Base-by-base conservation (phyloP, 2,888 invertebrate genomes). In the Cristatella mucedo region DNA sequence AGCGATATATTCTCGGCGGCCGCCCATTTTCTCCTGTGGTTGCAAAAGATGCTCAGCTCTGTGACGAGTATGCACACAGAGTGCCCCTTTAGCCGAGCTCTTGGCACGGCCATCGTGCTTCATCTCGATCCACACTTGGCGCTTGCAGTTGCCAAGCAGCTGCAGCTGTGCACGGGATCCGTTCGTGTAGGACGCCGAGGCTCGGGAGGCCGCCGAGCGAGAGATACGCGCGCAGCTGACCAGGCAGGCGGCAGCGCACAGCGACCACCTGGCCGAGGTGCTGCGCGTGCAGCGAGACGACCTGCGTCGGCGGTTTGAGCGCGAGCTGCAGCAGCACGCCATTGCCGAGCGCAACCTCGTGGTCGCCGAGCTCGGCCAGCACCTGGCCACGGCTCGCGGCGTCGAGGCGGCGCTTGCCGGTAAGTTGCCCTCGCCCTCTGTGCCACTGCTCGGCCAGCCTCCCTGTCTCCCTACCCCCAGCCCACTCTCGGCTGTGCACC, bases 171-270 rank as follows among this genome's bases (percentile, higher is more conserved):
- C n/a, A n/a, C n/a, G n/a, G n/a, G n/a, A n/a, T n/a, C n/a, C n/a
- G n/a, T n/a, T n/a, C n/a, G n/a, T 38, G 3, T 43, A 60, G 61
- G 56, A 57, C 15, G 42, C 41, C 5, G 54, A 59, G 3, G 50
- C 55, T 1, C 44, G 48, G 21, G 50, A 50, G 11, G 43, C 50
- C 38, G 50, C 55, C 46, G 80, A 86, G 55, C 71, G 72, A 34
- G 78, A 79, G 44, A 64, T 87, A 41, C 76, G 80, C 32, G 73
- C 75, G 11, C 80, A 85, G 54, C 62, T 95, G 43, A 80, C 81
- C 57, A 74, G 81, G 38, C 87, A 89, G 55, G 75, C 80, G 2
- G 82, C 85, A 53, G 77, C 85, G 0, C 86, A 89, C 63, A 72
- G 77, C 36, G 86, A 87, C 59, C 68, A 68, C 44, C 47, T 69